Conservation (phyloP, 2,888 invertebrate species). For the Rugalucina vietnamica region DNA sequence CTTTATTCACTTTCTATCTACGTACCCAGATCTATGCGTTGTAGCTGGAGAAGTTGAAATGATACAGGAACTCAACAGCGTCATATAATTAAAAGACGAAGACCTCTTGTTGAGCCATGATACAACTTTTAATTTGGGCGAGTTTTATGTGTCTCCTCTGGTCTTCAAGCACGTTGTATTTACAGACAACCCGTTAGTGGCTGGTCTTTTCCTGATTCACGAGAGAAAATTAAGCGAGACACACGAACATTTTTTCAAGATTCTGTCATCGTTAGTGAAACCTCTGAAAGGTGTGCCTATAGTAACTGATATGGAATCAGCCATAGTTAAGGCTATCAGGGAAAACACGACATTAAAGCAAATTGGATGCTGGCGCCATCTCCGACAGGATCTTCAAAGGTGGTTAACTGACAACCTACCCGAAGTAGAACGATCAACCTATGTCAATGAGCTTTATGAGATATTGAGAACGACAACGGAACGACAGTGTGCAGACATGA, state of each 20-base stretch:
- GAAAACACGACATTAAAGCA: no score
- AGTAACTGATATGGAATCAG: neutral
- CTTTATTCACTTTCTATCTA: neutral
- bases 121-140: no score
- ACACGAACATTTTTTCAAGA: neutral
- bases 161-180: neutral
- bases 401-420: no score
- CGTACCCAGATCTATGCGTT: neutral
- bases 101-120: neutral
- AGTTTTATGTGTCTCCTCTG: neutral
- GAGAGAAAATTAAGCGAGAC: neutral
- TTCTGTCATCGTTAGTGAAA: neutral
- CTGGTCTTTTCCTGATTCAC: neutral
- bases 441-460: no score
- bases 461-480: no score
- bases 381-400: no score
- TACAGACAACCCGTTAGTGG: neutral
- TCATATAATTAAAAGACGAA: no score
- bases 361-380: no score
- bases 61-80: neutral
- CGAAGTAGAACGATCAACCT: no score
- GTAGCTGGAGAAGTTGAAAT: no score
- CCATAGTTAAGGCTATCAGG: neutral
- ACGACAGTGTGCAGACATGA: no score
- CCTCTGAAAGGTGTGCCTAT: neutral